Base-by-base conservation (phyloP, 2,797 vertebrate species). In the Tiaroga cobitis region DNA sequence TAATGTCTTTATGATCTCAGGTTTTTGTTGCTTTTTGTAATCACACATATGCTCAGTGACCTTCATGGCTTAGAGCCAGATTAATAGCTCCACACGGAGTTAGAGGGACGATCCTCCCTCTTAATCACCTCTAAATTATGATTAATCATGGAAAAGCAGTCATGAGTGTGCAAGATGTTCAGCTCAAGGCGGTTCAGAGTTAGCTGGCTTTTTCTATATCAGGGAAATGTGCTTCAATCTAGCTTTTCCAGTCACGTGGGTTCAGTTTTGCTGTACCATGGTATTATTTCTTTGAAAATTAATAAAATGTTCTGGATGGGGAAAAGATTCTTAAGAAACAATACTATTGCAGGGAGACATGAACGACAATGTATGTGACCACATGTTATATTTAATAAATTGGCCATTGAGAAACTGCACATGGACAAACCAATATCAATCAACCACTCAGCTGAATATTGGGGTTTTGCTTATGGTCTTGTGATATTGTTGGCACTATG, bases 31-130 rank as follows among this genome's bases (percentile, higher is more conserved):
- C 72, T 92, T 93, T 92, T 88, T 87, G 88, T 59, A 59, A 87
- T 90, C 90, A 87, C 87, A 85, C 88, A 82, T 90, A 93, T 72
- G 88, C 90, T 93, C 91, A 72, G 77, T 95, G 95, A 95, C 94
- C 94, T 96, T 96, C 94, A 95, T 92, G 92, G 93, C 91, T 91
- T 90, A 93, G 91, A 94, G 92, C 92, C 94, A 93, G 93, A 95
- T 95, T 94, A 94, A 92, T 94, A 85, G 86, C 93, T 93, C 88
- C 90, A 88, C 91, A 88, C 90, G 87, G 73, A 83, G 39, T 82
- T 79, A 75, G 69, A 87, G 91, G 92, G 91, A 93, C 91, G 91
- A 91, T 94, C 93, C 92, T 94, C 93, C 93, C 91, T 90, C 92
- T 93, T 94, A 95, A 95, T 95, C 93, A 93, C 92, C 92, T 93